Percentiles rank a stretch among this genome's conserved stretches.
Conservation (phyloP, 2,888 invertebrate genomes). For the Diachrysia chrysitis region DNA sequence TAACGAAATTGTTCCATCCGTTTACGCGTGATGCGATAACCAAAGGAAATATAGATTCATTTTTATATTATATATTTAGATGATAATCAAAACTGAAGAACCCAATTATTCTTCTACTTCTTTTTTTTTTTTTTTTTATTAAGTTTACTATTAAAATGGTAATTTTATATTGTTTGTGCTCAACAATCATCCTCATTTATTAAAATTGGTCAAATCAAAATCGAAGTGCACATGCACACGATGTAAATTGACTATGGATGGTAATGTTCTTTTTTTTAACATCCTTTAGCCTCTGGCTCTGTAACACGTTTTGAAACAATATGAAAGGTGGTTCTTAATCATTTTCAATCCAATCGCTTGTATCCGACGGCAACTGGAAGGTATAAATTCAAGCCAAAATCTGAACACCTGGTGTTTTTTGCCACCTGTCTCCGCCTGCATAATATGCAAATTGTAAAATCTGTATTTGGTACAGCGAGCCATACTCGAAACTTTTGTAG, state of each 20-base stretch:
- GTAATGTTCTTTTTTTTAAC: slow-evolving; percentile 32
- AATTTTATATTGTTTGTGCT: no score
- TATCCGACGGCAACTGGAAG: slow-evolving; percentile 34
- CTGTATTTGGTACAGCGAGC: slow-evolving; percentile 41
- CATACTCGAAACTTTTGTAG: slow-evolving; percentile 43
- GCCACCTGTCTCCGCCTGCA: slow-evolving; percentile 56
- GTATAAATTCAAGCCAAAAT: slow-evolving; percentile 40
- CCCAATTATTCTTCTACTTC: no score
- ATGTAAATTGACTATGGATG: slow-evolving; percentile 37
- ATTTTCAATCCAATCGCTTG: slow-evolving; percentile 39
- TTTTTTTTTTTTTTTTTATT: no score
- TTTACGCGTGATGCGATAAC: no score
- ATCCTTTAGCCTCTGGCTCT: slow-evolving; percentile 37
- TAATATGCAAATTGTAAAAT: slow-evolving; percentile 61
- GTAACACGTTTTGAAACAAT: slow-evolving; percentile 34
- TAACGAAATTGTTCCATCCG: no score
- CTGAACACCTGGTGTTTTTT: slow-evolving; percentile 60
- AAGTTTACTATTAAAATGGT: no score
- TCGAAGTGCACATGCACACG: slow-evolving; percentile 25
- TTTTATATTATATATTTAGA: no score
- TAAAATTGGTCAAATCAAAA: slow-evolving; percentile 16
- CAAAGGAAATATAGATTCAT: no score
- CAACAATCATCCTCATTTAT: not conserved
- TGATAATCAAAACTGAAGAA: no score
- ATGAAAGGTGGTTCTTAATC: slow-evolving; percentile 50